Percentiles rank a stretch among this genome's conserved stretches.
phyloP scores from a whole-genome alignment of 2,113 vertebrate genomes.

The Athene cunicularia region DNA sequence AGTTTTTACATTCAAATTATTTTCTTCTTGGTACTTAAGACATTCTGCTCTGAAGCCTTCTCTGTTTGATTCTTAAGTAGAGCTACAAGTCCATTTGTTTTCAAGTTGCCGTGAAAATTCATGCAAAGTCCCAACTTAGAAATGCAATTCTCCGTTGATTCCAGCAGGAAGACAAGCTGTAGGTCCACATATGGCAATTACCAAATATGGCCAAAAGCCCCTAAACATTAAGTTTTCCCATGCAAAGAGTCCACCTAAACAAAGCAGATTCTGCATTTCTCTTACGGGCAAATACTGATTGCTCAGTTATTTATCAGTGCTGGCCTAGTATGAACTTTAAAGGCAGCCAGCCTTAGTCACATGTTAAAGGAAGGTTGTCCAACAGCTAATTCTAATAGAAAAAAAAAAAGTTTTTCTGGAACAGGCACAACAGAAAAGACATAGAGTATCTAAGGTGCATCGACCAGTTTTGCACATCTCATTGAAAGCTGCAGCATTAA shows the following conservation, averaged over 20 bases:
- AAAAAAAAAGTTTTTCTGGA: background rate
- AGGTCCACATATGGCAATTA: background rate
- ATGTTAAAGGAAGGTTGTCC: background rate
- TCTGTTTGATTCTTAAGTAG: background rate
- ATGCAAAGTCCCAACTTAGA: conserved; percentile 18
- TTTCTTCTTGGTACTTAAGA: background rate
- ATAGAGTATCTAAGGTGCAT: background rate
- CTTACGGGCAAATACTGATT: background rate
- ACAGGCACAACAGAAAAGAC: background rate
- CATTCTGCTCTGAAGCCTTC: background rate
- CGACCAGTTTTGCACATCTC: background rate
- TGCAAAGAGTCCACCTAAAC: background rate
- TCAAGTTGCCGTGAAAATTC: conserved; percentile 44
- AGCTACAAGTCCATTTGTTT: background rate
- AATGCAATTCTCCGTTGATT: background rate
- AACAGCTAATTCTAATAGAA: background rate
- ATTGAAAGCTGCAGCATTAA: background rate
- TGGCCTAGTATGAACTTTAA: conserved; percentile 16
- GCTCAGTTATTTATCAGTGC: conserved; percentile 31
- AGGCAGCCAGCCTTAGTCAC: conserved; percentile 6
- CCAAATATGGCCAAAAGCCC: conserved; percentile 28
- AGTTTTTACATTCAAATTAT: background rate
- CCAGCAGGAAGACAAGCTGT: background rate
- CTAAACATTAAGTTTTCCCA: background rate
- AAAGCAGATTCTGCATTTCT: background rate